These are phyloP conservation scores for Ophion obscuratus DNA, from an alignment of 2,888 invertebrate genomes.

Conservation along the genomic window DNA sequence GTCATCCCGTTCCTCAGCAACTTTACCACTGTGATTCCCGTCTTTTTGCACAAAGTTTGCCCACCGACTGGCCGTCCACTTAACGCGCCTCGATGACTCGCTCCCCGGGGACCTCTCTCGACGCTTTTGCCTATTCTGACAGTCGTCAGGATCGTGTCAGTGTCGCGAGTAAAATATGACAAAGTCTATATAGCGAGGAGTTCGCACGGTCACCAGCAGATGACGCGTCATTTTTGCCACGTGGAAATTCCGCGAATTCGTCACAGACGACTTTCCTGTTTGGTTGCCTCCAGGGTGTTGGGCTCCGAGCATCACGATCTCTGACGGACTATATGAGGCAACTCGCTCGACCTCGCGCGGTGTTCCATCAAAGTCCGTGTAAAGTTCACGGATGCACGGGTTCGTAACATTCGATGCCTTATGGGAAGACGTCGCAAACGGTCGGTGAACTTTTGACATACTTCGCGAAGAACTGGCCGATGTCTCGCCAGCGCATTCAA, in stretches of 20 bases:
- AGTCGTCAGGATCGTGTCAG: conserved; percentile 19
- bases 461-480: conserved; percentile 39
- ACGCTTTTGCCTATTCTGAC: neutral
- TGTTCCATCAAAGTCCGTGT: conserved; percentile 27
- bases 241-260: conserved; percentile 50
- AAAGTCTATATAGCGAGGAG: neutral
- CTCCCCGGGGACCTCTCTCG: neutral
- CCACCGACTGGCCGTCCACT: neutral
- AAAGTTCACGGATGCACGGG: conserved; percentile 43
- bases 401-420: conserved; percentile 16
- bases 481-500: conserved; percentile 3
- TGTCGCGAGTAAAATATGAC: conserved; percentile 25
- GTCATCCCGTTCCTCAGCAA: neutral
- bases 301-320: conserved; percentile 26
- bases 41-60: conserved; percentile 12
- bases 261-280: conserved; percentile 12
- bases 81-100: conserved; percentile 9
- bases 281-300: conserved; percentile 8
- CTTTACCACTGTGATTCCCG: neutral
- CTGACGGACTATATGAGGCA: conserved; percentile 39
- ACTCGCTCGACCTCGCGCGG: conserved; percentile 35
- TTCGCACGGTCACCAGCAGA: conserved; percentile 24
- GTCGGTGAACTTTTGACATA: conserved; percentile 68
- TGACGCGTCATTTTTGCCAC: conserved; percentile 50
- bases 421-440: conserved; percentile 16